Conservation (phyloP, 92 coral and sea anemone species). For the Porites evermanni region DNA sequence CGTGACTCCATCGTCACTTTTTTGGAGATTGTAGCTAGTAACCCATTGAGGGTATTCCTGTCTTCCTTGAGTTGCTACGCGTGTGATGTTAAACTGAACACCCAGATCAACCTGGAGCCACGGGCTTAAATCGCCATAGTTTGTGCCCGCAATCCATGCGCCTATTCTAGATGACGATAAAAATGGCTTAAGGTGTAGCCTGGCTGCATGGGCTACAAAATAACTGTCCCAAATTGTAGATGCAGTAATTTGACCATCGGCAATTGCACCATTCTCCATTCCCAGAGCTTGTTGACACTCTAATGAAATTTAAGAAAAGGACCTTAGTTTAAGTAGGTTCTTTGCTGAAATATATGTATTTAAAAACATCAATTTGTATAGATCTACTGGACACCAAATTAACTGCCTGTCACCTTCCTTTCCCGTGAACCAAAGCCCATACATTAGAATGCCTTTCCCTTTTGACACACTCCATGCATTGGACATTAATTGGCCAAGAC, state of each 20-base stretch:
- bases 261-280: slow-evolving; percentile 8
- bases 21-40: background rate
- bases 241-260: background rate
- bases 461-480: too few species aligned
- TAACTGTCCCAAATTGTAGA: background rate
- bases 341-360: too few species aligned
- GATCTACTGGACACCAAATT: too few species aligned
- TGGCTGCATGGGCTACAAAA: background rate
- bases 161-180: background rate
- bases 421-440: too few species aligned
- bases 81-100: background rate
- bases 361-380: too few species aligned
- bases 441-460: too few species aligned
- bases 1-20: background rate
- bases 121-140: background rate
- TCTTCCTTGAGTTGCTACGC: slow-evolving; percentile 1
- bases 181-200: background rate
- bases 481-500: too few species aligned
- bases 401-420: too few species aligned
- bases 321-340: too few species aligned
- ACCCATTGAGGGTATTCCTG: background rate
- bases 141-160: background rate
- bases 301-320: background rate
- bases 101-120: background rate
- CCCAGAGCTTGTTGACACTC: slow-evolving; percentile 13